These are phyloP conservation scores for Aleiodes leptofemur DNA, from an alignment of 2,888 invertebrate genomes.

Conservation along the genomic window DNA sequence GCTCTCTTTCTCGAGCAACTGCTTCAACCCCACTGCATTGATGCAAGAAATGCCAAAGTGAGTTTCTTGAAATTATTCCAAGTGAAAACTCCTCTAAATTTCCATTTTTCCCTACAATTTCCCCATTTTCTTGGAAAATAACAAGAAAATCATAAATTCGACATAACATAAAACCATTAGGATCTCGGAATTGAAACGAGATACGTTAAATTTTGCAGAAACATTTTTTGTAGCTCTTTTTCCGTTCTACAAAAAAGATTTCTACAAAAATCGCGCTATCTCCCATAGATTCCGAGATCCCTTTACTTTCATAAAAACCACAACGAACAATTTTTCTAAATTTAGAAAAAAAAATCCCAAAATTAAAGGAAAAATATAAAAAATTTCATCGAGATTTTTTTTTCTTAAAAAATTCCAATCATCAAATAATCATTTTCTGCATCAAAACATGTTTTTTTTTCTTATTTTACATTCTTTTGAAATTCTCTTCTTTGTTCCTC, in stretches of 20 bases:
- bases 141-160: not conserved
- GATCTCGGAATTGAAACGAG: no score
- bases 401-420: not conserved
- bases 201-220: not conserved
- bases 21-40: conserved; percentile 74
- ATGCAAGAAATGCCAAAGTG: conserved; percentile 72
- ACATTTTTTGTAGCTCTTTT: not conserved
- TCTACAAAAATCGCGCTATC: not conserved
- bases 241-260: not conserved
- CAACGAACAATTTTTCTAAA: no score
- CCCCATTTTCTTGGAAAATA: no score
- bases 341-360: no score
- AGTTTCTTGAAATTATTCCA: not conserved
- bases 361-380: not conserved
- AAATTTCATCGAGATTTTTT: no score
- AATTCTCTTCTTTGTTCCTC: conserved; percentile 19
- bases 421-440: not conserved
- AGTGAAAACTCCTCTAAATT: no score
- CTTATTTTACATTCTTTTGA: not conserved
- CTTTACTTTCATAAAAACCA: no score
- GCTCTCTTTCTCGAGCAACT: conserved; percentile 77
- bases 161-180: no score
- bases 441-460: not conserved
- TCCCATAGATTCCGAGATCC: no score
- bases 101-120: no score